Evolutionary conservation across 1,140 invertebrate species (phyloP), one percentile per base, ranked within the genome.

Genomic region (Dysdera silvatica): DNA sequence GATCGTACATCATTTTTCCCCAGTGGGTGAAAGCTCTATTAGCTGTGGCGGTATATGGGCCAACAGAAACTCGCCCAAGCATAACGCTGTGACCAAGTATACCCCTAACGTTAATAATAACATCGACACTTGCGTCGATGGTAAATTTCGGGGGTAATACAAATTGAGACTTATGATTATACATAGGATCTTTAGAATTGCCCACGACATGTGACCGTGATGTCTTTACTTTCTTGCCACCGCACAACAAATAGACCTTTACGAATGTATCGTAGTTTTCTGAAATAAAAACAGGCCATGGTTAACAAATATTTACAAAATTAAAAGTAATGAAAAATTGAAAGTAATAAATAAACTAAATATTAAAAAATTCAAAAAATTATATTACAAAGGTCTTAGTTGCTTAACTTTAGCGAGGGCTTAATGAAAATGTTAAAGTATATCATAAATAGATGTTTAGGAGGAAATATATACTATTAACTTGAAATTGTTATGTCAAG

Each of bases 231-330:
- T 67, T 67, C 4, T 59, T 40, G 0, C 60, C 60, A 12, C 35
- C 51, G 37, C 66, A 67, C 51, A 55, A 60, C 4, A 67, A 31
- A 5, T 61, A 60, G 14, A 67, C 45, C 32, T 67, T 67, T 4
- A 47, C 55, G 24, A 57, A 67, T 2, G 61, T 60, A 12, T 67
- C 56, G 8, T 60, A 37, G 8, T n/a, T 16, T 12, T 62, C 66
- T 60, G 53, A 23, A 35, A 35, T 24, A n/a, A 10, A 48, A 12
- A 37, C 35, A 37, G 10, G 10, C 7, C 7, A 16, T 37, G 33
- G 7, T 37, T 37, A 37, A 10, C 7, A 37, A 7, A 37, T 10
- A 37, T 37, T 10, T n/a, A 37, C n/a, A 48, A 5, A 48, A 20
- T 5, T 16, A 24, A 48, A 8, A 24, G 3, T 23, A 48, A 24